Evolutionary conservation across 2,888 invertebrate genomes (phyloP).

Genomic region (Archips xylosteana): DNA sequence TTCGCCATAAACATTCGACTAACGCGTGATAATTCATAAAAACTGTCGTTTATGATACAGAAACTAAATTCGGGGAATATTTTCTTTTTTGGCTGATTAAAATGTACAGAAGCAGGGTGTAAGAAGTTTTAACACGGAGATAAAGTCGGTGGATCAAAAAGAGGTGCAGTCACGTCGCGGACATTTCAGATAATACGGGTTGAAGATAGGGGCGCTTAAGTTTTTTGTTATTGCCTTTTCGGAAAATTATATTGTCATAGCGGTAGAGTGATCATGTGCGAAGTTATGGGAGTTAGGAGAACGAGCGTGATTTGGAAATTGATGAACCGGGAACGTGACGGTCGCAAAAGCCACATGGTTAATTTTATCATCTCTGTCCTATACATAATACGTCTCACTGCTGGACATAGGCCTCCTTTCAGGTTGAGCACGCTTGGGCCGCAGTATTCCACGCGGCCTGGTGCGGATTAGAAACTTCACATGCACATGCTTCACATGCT

Average conservation of each 20-base stretch:
- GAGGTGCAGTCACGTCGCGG: conserved; percentile 69
- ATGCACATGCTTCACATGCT: too few relatives aligned
- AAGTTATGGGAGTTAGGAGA: conserved; percentile 41
- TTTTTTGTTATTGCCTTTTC: conserved; percentile 75
- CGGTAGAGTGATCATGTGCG: conserved; percentile 38
- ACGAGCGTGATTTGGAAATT: conserved; percentile 37
- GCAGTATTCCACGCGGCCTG: too few relatives aligned
- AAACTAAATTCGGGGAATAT: conserved; percentile 76
- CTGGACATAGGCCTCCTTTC: too few relatives aligned
- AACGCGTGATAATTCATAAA: conserved; percentile 62
- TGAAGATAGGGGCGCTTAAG: conserved; percentile 73
- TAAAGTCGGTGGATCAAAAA: conserved; percentile 74
- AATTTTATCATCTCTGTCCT: neutral
- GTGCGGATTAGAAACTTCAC: too few relatives aligned
- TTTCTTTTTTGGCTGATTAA: conserved; percentile 76
- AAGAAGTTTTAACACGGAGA: conserved; percentile 73
- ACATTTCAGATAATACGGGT: conserved; percentile 74
- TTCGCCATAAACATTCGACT: conserved; percentile 31
- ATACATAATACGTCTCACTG: too few relatives aligned
- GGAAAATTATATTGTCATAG: conserved; percentile 53
- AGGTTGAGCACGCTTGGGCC: too few relatives aligned
- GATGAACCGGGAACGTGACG: conserved; percentile 31
- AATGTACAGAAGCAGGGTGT: conserved; percentile 79
- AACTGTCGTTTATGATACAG: conserved; percentile 70
- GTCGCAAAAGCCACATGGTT: neutral